These are phyloP conservation scores for Hyposoter didymator DNA, from an alignment of 2,888 invertebrate genomes.

Conservation along the genomic window DNA sequence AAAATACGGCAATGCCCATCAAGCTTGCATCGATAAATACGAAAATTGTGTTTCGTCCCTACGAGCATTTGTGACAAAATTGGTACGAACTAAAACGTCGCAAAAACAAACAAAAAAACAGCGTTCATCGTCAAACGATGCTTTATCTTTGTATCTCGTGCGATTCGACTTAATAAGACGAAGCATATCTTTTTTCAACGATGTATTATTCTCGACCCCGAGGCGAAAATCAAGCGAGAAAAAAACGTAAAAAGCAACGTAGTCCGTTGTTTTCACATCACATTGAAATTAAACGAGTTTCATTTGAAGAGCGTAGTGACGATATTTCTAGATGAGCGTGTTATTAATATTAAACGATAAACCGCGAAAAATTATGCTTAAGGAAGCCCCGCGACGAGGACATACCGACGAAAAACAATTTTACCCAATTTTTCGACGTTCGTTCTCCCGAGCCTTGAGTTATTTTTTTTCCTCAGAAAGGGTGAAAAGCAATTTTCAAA, in stretches of 20 bases:
- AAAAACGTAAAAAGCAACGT: not conserved
- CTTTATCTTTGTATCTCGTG: not conserved
- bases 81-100: not conserved
- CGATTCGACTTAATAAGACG: constrained; percentile 1
- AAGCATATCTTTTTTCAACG: constrained; percentile 29
- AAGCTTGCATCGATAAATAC: not conserved
- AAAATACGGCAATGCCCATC: not conserved
- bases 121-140: constrained; percentile 16
- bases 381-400: not conserved
- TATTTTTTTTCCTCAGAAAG: not conserved
- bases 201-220: not conserved
- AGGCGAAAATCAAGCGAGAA: constrained; percentile 3
- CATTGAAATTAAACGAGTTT: constrained; percentile 1
- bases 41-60: constrained; percentile 10
- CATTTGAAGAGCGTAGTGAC: not conserved
- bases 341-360: not conserved
- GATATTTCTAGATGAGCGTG: constrained; percentile 16
- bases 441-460: not conserved
- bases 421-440: not conserved
- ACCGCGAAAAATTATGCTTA: not conserved
- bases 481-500: not conserved
- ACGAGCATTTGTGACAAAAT: constrained; percentile 1
- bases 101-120: not conserved
- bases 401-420: not conserved
- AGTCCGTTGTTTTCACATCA: not conserved